Evolutionary conservation across 2,797 vertebrate genomes (phyloP), one percentile per base, ranked within the genome.

Genomic region (Typhlichthys subterraneus): DNA sequence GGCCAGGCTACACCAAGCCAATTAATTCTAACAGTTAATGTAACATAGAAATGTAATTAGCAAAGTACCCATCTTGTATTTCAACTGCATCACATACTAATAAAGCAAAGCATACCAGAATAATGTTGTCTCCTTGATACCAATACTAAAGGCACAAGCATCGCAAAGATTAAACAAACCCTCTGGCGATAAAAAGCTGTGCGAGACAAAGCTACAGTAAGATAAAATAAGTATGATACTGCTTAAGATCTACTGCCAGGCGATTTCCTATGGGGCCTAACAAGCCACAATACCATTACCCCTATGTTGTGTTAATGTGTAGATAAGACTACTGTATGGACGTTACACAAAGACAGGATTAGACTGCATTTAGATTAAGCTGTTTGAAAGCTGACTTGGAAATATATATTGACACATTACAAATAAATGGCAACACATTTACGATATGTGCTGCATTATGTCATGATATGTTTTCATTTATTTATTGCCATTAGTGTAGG

Each of bases 191-290:
- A 5, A 56, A 49, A 67, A 47, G 53, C 53, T 61, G 61, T 15
- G 55, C 11, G 50, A 45, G 60, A 31, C 5, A 15, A 23, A 6
- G 52, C 47, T 66, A 49, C 1, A 0, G 59, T 13, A 4, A 42
- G 70, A 64, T 81, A 63, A 64, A 84, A 75, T 19, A 73, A 66
- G 69, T 53, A 31, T 7, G 23, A 53, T 62, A 45, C 63, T 56
- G 46, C 67, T 67, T 46, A 51, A 83, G 57, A 82, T 65, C 8
- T 4, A 51, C 56, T 33, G 58, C 5, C 38, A 61, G 65, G 57
- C 23, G 13, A 69, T 66, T 77, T 63, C 59, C 64, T 50, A 64
- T 38, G 1, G 12, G 33, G 45, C 59, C 51, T 57, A 46, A 17
- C 0, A 0, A 75, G 75, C 19, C 75, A 66, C 61, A 59, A 48